Evolutionary conservation across 2,113 vertebrate genomes (phyloP), one percentile per base, ranked within the genome.

Genomic region (Rhizomys pruinosus): DNA sequence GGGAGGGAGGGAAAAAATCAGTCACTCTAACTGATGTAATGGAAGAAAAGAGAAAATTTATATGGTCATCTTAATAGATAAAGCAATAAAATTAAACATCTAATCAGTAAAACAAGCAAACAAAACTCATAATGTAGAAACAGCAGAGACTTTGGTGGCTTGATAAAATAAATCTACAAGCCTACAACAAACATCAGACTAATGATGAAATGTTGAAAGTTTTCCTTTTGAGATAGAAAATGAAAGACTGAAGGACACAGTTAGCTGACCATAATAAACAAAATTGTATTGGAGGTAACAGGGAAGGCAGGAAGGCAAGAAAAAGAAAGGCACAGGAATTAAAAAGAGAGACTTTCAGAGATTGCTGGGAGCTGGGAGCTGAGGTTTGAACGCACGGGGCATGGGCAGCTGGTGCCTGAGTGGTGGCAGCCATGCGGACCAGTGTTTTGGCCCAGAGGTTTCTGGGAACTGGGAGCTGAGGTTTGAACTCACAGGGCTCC

Each of bases 11-110:
- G 11, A 52, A 52, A 81, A 93, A 68, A 73, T 87, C 63, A 91
- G 52, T 71, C n/a, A 81, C 61, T 44, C 59, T 94, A 77, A 77
- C 73, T 91, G 61, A 76, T 2, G 47, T 76, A 84, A 39, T 27
- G 64, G 39, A 77, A 76, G 17, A 82, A 96, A 95, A 94, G 52
- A 59, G 10, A 79, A 73, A 89, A 84, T 94, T 72, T 52, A 86
- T 44, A 52, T 84, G 19, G 72, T 89, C 55, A 80, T 80, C 37
- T 87, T 84, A 91, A 79, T 44, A 94, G 34, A 47, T 90, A 93
- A 91, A 72, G 13, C 61, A 89, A 84, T 88, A 91, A 80, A 92
- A 89, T 89, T 89, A 37, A 93, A 55, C 3, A 85, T 22, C 32
- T 32, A 86, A 66, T 86, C 61, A 84, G 78, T 63, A 89, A 88